Percentiles rank a stretch among this genome's conserved stretches.
phyloP scores from a whole-genome alignment of 1,140 invertebrate species.

The Sminthurinus signatus region DNA sequence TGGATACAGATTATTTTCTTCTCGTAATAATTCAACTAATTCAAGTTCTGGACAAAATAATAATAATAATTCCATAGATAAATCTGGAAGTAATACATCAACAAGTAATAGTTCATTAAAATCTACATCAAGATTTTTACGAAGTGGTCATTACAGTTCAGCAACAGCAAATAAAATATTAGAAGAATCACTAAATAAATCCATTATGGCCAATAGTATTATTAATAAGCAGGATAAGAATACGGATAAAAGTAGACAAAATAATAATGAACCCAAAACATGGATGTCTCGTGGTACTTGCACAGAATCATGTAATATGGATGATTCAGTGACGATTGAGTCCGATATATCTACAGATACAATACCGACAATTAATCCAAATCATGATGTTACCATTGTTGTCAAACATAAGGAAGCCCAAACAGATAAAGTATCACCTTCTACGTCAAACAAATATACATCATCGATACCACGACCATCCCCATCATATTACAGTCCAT shows the following conservation, averaged over 20 bases:
- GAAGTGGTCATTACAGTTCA: constrained; percentile 30
- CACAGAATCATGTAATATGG: background rate
- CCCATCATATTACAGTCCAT: constrained; percentile 28
- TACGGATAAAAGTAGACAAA: background rate
- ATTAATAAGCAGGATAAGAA: background rate
- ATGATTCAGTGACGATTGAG: background rate
- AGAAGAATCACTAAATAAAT: constrained; percentile 7
- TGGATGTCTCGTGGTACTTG: constrained; percentile 31
- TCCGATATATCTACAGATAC: constrained; percentile 23
- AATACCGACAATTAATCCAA: constrained; percentile 19
- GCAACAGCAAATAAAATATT: constrained; percentile 8
- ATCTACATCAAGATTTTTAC: constrained; percentile 26
- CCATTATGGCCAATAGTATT: too few relatives aligned
- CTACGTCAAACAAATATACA: constrained; percentile 11
- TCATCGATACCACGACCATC: constrained; percentile 36
- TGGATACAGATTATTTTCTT: background rate
- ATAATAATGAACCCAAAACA: background rate
- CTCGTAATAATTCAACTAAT: background rate
- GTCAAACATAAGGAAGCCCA: constrained; percentile 32
- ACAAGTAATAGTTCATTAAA: constrained; percentile 22
- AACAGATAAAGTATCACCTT: constrained; percentile 20
- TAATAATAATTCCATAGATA: background rate
- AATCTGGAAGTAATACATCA: background rate
- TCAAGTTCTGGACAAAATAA: constrained; percentile 17
- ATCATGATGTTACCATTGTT: constrained; percentile 25